A percentile compares a stretch with the other conserved stretches of the same genome.
Evolutionary conservation across 2,113 vertebrate species (phyloP).

Genomic region (Ranitomeya variabilis): DNA sequence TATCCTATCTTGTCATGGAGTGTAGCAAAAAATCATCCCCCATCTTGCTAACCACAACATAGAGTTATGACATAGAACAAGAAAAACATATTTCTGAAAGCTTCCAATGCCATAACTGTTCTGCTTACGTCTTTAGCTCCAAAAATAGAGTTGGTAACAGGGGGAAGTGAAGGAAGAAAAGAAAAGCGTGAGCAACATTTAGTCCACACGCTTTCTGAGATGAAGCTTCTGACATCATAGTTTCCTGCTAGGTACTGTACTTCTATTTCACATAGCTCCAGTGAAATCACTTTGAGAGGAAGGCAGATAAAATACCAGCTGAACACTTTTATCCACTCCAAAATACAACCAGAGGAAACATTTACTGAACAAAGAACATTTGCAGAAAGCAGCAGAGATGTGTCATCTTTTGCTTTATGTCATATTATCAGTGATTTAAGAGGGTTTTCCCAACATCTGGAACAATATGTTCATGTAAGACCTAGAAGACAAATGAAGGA

Average conservation of each 20-base stretch:
- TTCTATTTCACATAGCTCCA: slow-evolving; percentile 40
- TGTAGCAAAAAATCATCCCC: background rate
- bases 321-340: background rate
- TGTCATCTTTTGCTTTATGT: background rate
- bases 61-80: background rate
- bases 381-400: background rate
- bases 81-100: slow-evolving; percentile 17
- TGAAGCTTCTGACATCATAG: slow-evolving; percentile 66
- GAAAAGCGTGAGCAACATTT: slow-evolving; percentile 42
- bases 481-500: background rate
- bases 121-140: background rate
- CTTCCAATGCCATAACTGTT: background rate
- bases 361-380: slow-evolving; percentile 33
- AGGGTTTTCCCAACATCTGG: background rate
- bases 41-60: background rate
- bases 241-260: slow-evolving; percentile 63
- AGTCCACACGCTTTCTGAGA: slow-evolving; percentile 55
- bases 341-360: slow-evolving; percentile 18
- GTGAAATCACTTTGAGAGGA: slow-evolving; percentile 15
- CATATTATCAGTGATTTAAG: background rate
- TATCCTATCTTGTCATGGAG: background rate
- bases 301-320: slow-evolving; percentile 37
- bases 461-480: background rate
- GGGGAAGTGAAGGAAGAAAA: slow-evolving; percentile 29
- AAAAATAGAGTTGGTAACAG: slow-evolving; percentile 1